Percentiles rank a stretch among this genome's conserved stretches.
Evolutionary conservation across 1,140 invertebrate species (phyloP).

Genomic region (Idris sp.): DNA sequence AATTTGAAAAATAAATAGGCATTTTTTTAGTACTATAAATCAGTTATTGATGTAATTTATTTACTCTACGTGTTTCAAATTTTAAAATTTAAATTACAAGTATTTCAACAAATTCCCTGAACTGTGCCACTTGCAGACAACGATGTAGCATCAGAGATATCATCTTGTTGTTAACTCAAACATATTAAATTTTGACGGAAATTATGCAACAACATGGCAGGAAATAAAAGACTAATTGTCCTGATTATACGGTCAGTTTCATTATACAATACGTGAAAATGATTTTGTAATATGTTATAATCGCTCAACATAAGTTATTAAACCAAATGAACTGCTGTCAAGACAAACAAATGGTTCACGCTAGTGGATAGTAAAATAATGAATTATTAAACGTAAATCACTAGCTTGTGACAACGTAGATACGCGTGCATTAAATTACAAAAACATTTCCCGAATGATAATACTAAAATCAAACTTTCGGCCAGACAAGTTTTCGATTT

Average conservation of each 20-base stretch:
- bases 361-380: slow-evolving; percentile 48
- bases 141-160: slow-evolving; percentile 35
- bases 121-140: no score
- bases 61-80: no score
- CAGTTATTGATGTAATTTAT: no score
- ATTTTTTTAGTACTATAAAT: no score
- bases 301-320: slow-evolving; percentile 46
- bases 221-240: slow-evolving; percentile 52
- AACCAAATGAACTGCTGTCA: slow-evolving; percentile 43
- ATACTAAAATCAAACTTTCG: slow-evolving; percentile 45
- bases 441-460: slow-evolving; percentile 42
- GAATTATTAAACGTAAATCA: slow-evolving; percentile 54
- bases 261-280: slow-evolving; percentile 38
- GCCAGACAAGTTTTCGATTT: slow-evolving; percentile 50
- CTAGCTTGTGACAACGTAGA: slow-evolving; percentile 15
- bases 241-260: slow-evolving; percentile 48
- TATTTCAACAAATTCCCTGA: no score
- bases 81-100: no score
- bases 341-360: slow-evolving; percentile 51
- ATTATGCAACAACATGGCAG: slow-evolving; percentile 32
- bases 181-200: slow-evolving; percentile 45
- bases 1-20: no score
- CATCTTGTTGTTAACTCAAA: slow-evolving; percentile 41
- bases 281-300: slow-evolving; percentile 46
- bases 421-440: slow-evolving; percentile 26